Percentiles rank a stretch among this genome's conserved stretches.
Evolutionary conservation across 2,797 vertebrate species (phyloP).

Genomic region (Meriones psammophilus): DNA sequence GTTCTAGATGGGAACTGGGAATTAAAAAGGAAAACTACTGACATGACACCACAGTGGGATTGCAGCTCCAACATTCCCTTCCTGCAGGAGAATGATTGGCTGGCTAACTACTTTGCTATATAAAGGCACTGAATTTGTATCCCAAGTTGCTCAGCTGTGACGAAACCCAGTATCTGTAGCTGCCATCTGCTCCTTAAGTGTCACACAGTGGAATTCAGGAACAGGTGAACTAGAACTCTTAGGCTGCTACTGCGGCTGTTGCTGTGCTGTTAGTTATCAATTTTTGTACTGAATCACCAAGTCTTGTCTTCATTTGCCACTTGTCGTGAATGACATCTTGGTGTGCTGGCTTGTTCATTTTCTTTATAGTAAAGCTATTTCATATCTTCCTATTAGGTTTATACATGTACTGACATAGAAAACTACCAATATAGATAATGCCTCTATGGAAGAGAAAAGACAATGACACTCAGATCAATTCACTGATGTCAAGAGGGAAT

Average conservation of each 20-base stretch:
- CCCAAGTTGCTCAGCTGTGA: conserved; percentile 12
- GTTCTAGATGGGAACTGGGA: conserved; percentile 31
- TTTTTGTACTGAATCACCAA: not conserved
- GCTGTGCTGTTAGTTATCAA: conserved; percentile 28
- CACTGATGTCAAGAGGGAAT: not conserved
- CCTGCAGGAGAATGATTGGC: not conserved
- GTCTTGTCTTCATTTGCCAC: not conserved
- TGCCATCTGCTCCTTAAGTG: not conserved
- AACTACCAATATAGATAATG: not conserved
- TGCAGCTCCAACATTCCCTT: not conserved
- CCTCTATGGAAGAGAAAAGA: not conserved
- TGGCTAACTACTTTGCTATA: conserved; percentile 46
- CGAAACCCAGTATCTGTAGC: not conserved
- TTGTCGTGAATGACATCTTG: not conserved
- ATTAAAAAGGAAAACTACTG: conserved; percentile 23
- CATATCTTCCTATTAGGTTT: not conserved
- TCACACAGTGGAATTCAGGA: conserved; percentile 10
- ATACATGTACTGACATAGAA: not conserved
- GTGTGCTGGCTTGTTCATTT: not conserved
- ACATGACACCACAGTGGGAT: not conserved
- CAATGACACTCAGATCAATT: not conserved
- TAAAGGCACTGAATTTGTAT: conserved; percentile 34
- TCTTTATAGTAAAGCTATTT: not conserved
- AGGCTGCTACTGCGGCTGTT: not conserved
- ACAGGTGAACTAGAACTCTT: conserved; percentile 13